Conservation (phyloP, 2,113 vertebrate genomes). For the Mirza zaza region DNA sequence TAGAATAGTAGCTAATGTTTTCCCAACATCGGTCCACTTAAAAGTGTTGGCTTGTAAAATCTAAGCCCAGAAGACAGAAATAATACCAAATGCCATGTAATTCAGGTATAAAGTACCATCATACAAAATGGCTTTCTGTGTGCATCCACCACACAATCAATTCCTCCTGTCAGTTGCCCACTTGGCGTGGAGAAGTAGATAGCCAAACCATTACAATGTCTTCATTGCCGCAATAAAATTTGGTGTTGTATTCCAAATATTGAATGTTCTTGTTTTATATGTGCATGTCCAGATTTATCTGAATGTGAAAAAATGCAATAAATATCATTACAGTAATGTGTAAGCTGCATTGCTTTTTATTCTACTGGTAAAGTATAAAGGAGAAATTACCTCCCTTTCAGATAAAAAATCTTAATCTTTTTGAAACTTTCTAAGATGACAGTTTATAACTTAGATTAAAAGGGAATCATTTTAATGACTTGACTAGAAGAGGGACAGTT, state of each 20-base stretch:
- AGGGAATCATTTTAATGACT: constrained; percentile 15
- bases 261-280: constrained; percentile 19
- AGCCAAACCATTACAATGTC: neutral
- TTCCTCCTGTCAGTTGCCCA: neutral
- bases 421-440: constrained; percentile 44
- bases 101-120: neutral
- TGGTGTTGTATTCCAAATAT: neutral
- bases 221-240: neutral
- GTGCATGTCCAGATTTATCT: neutral
- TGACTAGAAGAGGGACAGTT: constrained; percentile 14
- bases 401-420: constrained; percentile 28
- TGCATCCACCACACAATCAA: neutral
- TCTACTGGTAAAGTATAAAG: neutral
- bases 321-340: neutral
- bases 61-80: neutral
- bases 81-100: neutral
- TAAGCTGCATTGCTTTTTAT: neutral
- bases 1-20: neutral
- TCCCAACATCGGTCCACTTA: neutral
- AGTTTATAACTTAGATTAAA: constrained; percentile 13
- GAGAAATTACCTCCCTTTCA: constrained; percentile 47
- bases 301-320: neutral
- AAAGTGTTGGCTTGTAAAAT: neutral
- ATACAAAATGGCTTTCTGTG: neutral
- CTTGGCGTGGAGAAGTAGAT: neutral